Base-by-base conservation (phyloP, 2,888 invertebrate genomes). In the Sminthurides aquaticus region DNA sequence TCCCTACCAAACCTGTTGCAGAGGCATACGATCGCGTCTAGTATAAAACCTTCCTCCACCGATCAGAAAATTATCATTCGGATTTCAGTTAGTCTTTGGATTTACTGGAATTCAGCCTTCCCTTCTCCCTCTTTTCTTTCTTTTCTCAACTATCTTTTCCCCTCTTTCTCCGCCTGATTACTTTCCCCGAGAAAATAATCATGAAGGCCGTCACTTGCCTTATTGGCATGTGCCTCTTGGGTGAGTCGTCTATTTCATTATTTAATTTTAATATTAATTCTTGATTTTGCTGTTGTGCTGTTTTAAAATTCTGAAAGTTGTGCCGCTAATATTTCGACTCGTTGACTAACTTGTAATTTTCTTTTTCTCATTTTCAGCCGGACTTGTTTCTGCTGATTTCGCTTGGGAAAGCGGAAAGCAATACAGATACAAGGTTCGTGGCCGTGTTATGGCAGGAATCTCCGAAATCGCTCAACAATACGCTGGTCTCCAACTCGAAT, bases 361-460 rank as follows among this genome's bases (percentile, higher is more conserved):
- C 58, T 65, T 62, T 34, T 64, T 54, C n/a, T n/a, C n/a, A n/a
- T 49, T 67, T 69, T 0, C 64, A 72, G 74, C 69, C 57, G 72
- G 72, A 52, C 54, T 62, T n/a, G n/a, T 71, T 20, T 66, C 69
- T 43, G 65, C 72, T 48, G 68, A 72, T 22, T 71, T 57, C 49
- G 72, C 68, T 34, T 75, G 73, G 72, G 64, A 69, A 29, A 49
- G 75, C 2, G 75, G 76, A 3, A 74, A 75, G 18, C 77, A 77
- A 43, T 79, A 78, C 72, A 69, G 73, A n/a, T 80, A 78, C 68
- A 64, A 72, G 3, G 77, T 79, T 69, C 75, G 75, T 34, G 76
- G 77, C 2, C 76, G 78, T 54, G 71, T 77, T n/a, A 62, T 78
- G 60, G 75, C 77, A 1, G 79, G 79, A 11, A 67, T 77, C 2